These are phyloP conservation scores for Hylomyscus alleni DNA, from an alignment of 2,797 vertebrate species.

Conservation along the genomic window DNA sequence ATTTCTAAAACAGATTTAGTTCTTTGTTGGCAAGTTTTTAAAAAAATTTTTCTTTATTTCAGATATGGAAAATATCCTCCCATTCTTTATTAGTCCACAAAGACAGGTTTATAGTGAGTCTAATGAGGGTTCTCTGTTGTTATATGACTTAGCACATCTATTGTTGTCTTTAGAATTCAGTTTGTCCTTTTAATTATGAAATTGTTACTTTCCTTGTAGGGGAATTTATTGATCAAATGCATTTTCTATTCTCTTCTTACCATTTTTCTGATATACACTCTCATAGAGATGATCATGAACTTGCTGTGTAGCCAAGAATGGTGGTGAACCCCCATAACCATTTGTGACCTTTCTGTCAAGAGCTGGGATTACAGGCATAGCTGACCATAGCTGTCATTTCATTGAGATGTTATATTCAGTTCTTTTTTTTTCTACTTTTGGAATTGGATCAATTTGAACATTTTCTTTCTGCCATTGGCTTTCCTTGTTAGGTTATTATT, in stretches of 20 bases:
- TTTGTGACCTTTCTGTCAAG: background rate
- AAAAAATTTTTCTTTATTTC: background rate
- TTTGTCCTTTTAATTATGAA: background rate
- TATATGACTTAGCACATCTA: background rate
- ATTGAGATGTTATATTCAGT: background rate
- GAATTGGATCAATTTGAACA: background rate
- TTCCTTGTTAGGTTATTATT: background rate
- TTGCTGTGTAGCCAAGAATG: background rate
- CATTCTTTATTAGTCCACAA: background rate
- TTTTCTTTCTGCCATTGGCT: background rate
- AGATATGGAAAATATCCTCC: background rate
- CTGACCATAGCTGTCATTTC: background rate
- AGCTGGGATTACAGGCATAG: background rate
- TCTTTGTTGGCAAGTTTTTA: background rate
- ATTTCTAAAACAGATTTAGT: background rate
- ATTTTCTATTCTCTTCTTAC: background rate
- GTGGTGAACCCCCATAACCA: background rate
- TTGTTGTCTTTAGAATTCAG: background rate
- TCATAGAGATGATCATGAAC: background rate
- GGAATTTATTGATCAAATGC: background rate
- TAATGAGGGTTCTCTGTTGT: background rate
- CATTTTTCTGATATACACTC: background rate
- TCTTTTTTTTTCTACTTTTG: background rate
- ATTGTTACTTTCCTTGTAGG: background rate
- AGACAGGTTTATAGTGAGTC: background rate